Conservation (phyloP, 2,888 invertebrate genomes). For the Cryptus armator region DNA sequence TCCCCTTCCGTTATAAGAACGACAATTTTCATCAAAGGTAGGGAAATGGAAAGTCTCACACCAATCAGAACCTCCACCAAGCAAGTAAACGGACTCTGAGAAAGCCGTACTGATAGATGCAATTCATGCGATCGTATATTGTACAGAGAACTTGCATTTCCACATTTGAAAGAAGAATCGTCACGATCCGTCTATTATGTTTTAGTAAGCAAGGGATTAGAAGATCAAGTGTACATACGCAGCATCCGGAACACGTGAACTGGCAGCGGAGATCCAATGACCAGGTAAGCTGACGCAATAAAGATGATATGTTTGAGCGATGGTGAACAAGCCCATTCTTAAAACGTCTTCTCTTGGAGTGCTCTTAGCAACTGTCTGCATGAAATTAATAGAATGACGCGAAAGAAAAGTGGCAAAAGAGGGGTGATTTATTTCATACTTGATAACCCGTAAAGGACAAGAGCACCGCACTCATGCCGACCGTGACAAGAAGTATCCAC, state of each 20-base stretch:
- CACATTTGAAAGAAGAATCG: no score
- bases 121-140: neutral
- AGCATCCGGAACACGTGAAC: neutral
- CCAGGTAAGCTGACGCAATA: slow-evolving; percentile 37
- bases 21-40: neutral
- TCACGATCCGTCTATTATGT: no score
- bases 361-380: neutral
- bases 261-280: slow-evolving; percentile 40
- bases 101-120: neutral
- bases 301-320: slow-evolving; percentile 3
- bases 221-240: no score
- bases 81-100: no score
- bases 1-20: neutral
- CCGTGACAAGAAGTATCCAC: no score
- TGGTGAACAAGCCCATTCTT: neutral
- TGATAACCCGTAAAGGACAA: no score
- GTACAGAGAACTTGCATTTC: slow-evolving; percentile 3
- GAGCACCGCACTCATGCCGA: no score
- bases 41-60: no score
- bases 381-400: neutral
- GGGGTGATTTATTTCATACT: neutral
- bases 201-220: no score
- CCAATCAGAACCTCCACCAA: no score
- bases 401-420: neutral
- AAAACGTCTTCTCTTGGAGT: neutral